Evolutionary conservation across 1,140 invertebrate species (phyloP).

Genomic region (Formica exsecta): DNA sequence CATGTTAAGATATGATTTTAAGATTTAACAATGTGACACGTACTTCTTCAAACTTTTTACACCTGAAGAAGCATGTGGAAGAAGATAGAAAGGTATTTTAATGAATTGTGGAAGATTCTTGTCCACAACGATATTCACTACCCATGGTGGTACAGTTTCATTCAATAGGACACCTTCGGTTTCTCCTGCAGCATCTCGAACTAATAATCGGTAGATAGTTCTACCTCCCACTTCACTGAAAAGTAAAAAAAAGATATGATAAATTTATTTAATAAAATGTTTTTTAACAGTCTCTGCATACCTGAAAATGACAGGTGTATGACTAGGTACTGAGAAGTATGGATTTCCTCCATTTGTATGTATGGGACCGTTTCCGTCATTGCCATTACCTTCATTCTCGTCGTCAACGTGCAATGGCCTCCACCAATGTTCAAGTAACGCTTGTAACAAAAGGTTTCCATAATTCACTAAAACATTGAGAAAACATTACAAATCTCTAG

Average conservation of each 20-base stretch:
- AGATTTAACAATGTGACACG: constrained; percentile 41
- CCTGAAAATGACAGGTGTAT: constrained; percentile 99
- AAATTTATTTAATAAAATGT: constrained; percentile 42
- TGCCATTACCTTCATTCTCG: constrained; percentile 83
- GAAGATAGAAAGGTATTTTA: constrained; percentile 98
- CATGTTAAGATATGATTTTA: background rate
- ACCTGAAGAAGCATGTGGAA: constrained; percentile 96
- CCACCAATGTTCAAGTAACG: constrained; percentile 98
- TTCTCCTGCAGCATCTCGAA: constrained; percentile 97
- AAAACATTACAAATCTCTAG: constrained; percentile 34
- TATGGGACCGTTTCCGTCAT: constrained; percentile 82
- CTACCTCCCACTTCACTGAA: constrained; percentile 96
- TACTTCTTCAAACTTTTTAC: constrained; percentile 98
- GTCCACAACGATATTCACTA: constrained; percentile 97
- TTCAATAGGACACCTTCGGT: constrained; percentile 97
- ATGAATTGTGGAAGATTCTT: constrained; percentile 98
- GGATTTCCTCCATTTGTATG: constrained; percentile 89
- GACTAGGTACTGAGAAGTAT: constrained; percentile 96
- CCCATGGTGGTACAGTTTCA: constrained; percentile 98
- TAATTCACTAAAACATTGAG: constrained; percentile 93
- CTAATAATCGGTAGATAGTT: constrained; percentile 95
- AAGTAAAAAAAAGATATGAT: constrained; percentile 72
- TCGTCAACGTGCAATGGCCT: constrained; percentile 88
- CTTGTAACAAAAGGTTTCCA: constrained; percentile 97
- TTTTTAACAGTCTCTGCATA: constrained; percentile 80